Evolutionary conservation across 2,888 invertebrate genomes (phyloP).

Genomic region (Temnothorax rugatulus): DNA sequence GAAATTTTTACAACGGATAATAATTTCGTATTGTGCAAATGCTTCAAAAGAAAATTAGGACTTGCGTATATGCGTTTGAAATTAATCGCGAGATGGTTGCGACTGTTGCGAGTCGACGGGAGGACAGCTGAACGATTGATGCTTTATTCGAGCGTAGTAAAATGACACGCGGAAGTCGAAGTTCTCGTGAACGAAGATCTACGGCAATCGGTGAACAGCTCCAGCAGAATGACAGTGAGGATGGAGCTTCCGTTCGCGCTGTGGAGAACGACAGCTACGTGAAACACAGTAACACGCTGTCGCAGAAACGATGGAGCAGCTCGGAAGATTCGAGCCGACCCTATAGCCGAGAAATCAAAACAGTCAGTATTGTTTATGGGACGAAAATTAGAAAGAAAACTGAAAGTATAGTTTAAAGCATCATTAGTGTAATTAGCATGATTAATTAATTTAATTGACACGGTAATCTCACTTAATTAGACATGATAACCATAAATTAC

Average conservation of each 20-base stretch:
- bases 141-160: neutral
- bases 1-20: neutral
- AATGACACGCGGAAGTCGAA: slow-evolving; percentile 38
- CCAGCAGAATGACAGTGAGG: slow-evolving; percentile 47
- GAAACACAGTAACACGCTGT: slow-evolving; percentile 51
- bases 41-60: neutral
- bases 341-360: slow-evolving; percentile 12
- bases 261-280: slow-evolving; percentile 5
- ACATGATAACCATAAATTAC: neutral
- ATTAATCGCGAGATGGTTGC: slow-evolving; percentile 6
- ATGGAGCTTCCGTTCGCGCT: slow-evolving; percentile 26
- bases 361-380: slow-evolving; percentile 21
- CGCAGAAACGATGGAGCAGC: slow-evolving; percentile 46
- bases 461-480: neutral
- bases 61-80: neutral
- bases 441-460: neutral
- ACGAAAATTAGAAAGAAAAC: neutral
- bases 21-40: neutral
- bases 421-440: neutral
- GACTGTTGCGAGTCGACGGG: neutral
- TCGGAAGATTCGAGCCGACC: slow-evolving; percentile 37
- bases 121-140: slow-evolving; percentile 17
- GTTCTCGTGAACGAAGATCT: slow-evolving; percentile 44
- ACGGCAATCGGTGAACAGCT: neutral
- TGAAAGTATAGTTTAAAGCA: neutral